Conservation (phyloP, 2,888 invertebrate genomes). For the Sturmia bella region DNA sequence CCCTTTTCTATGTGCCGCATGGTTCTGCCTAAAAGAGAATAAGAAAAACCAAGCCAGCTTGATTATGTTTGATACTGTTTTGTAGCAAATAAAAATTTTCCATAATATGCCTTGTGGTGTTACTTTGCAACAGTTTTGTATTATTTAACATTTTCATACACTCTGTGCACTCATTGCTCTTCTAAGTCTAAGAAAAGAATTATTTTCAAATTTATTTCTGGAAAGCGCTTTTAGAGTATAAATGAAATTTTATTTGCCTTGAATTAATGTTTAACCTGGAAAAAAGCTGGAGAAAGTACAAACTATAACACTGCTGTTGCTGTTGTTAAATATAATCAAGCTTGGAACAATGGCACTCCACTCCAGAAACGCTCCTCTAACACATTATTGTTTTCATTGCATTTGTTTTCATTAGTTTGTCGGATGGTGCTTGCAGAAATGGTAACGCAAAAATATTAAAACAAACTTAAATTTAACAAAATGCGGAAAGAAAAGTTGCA, state of each 20-base stretch:
- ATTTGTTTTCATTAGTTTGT: not conserved
- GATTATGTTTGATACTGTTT: slow-evolving; percentile 26
- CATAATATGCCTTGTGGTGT: slow-evolving; percentile 41
- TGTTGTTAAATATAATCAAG: slow-evolving; percentile 17
- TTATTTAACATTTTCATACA: slow-evolving; percentile 18
- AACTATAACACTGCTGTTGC: slow-evolving; percentile 4
- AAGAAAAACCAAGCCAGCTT: not conserved
- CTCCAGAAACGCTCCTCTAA: not conserved
- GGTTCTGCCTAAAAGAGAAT: too few relatives aligned
- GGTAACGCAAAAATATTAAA: slow-evolving; percentile 8
- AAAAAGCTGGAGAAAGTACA: not conserved
- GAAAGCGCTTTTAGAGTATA: not conserved
- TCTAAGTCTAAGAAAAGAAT: not conserved
- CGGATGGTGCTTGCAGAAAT: not conserved
- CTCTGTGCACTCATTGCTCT: not conserved
- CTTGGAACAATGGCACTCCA: slow-evolving; percentile 13
- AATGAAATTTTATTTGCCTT: not conserved
- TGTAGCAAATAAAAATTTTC: slow-evolving; percentile 53
- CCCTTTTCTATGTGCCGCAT: not conserved
- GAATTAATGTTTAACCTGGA: not conserved
- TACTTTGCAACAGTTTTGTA: slow-evolving; percentile 40
- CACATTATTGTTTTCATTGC: not conserved
- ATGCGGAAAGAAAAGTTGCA: slow-evolving; percentile 10
- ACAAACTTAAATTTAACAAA: slow-evolving; percentile 39
- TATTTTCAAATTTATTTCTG: slow-evolving; percentile 30